Percentiles rank a stretch among this genome's conserved stretches.
Conservation (phyloP, 2,797 vertebrate species). For the Pseudocheirus occidentalis region DNA sequence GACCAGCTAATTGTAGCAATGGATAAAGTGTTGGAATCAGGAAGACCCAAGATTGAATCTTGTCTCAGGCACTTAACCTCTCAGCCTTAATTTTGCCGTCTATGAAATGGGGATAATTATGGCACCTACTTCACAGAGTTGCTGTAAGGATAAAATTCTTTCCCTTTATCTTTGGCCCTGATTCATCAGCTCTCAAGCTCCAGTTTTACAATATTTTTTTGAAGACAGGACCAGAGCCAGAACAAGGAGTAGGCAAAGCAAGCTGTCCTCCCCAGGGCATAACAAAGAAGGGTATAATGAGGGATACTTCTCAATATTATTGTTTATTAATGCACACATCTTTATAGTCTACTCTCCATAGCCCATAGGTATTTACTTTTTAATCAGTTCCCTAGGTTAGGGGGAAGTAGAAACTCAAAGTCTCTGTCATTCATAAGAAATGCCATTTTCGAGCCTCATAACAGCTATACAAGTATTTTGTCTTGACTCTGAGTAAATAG, state of each 20-base stretch:
- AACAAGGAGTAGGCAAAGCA: neutral
- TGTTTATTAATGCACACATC: neutral
- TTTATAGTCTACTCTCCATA: neutral
- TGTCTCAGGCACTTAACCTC: neutral
- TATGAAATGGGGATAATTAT: neutral
- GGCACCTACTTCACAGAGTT: neutral
- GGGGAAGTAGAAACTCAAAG: neutral
- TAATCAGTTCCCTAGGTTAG: neutral
- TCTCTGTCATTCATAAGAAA: neutral
- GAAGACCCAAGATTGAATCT: neutral
- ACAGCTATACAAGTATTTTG: neutral
- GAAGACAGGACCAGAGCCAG: neutral
- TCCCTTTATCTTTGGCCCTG: neutral
- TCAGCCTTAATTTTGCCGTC: neutral
- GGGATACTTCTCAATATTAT: neutral
- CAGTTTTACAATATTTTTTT: neutral
- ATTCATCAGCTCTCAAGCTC: neutral
- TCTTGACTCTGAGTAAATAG: neutral
- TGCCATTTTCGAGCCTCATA: neutral
- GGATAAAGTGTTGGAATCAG: neutral
- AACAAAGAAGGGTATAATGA: neutral
- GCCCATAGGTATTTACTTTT: neutral
- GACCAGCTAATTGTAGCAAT: neutral
- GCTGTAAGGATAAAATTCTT: neutral
- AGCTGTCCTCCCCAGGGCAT: neutral